A percentile compares a stretch with the other conserved stretches of the same genome.
Conservation (phyloP, 2,113 vertebrate genomes). For the Gila orcuttii region DNA sequence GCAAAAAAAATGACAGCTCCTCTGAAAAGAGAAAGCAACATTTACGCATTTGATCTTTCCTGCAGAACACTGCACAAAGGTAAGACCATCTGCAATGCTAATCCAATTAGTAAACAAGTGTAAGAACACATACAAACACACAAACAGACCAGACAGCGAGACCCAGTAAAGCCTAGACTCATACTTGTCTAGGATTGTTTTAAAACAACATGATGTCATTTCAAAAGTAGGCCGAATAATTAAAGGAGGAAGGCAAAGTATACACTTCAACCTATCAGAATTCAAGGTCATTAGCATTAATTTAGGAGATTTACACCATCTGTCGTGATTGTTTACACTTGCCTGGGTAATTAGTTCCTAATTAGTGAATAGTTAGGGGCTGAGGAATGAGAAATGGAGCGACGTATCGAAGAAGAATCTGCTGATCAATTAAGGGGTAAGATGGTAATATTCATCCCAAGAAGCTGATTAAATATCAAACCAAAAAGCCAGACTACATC, state of each 20-base stretch:
- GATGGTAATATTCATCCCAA: background rate
- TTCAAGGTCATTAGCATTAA: conserved; percentile 84
- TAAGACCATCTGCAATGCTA: conserved; percentile 35
- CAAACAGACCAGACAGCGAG: conserved; percentile 16
- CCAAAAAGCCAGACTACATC: background rate
- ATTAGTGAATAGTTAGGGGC: conserved; percentile 82
- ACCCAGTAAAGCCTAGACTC: conserved; percentile 20
- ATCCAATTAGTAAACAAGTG: conserved; percentile 36
- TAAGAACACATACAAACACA: conserved; percentile 17
- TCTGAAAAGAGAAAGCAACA: conserved; percentile 33
- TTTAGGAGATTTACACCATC: conserved; percentile 80
- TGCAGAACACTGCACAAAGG: background rate
- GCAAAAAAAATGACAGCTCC: conserved; percentile 55
- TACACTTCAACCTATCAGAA: conserved; percentile 36
- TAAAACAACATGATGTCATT: conserved; percentile 21
- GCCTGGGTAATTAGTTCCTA: conserved; percentile 89
- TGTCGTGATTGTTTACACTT: conserved; percentile 90
- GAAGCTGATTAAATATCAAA: background rate
- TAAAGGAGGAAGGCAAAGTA: background rate
- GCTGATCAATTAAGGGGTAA: background rate
- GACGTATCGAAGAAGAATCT: conserved; percentile 24
- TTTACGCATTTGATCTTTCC: background rate
- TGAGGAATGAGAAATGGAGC: conserved; percentile 22
- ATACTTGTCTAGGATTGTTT: background rate
- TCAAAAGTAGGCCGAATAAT: conserved; percentile 27